Base-by-base conservation (phyloP, 2,113 vertebrate genomes). In the Shinisaurus crocodilurus region DNA sequence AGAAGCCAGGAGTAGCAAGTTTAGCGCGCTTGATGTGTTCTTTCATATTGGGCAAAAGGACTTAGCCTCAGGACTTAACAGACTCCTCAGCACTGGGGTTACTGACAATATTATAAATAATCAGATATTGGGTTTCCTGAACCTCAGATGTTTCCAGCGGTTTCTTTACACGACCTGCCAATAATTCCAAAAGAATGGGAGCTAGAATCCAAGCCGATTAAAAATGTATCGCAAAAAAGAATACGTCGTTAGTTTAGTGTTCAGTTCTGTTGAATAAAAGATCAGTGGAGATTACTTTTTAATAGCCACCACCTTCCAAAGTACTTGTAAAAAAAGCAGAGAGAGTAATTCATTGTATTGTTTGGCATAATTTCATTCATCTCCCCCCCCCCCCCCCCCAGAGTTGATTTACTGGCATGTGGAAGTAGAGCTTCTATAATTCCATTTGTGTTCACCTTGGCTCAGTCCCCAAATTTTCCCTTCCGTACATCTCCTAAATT, bases 231-330 rank as follows among this genome's bases (percentile, higher is more conserved):
- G 32, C 60, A 70, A 60, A 86, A 88, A n/a, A 90, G 72, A 80
- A 72, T n/a, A 88, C 81, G 54, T 67, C 63, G n/a, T 75, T 90
- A 15, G 43, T 86, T 83, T 92, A 60, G 57, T 88, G 48, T 74
- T 95, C 88, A 43, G 5, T 89, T 86, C 72, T 87, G 40, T 82
- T 67, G 57, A 63, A 82, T 88, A 74, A 67, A 87, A 23, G 90
- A 88, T 88, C 25, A 72, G 43, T 60, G 90, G 85, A 86, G 77
- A 81, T 89, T 72, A 60, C 57, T 92, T 92, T 90, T 86, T 77
- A 88, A 86, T 81, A 63, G 20, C 48, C 3, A 10, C 74, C 32
- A 6, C 88, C 57, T 90, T 89, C 82, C 77, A 89, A 93, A 77
- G 32, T 40, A 60, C n/a, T 77, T 74, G 70, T 86, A 57, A 90